A percentile compares a stretch with the other conserved stretches of the same genome.
phyloP scores from a whole-genome alignment of 2,797 vertebrate genomes.

The Coregonus sp. region DNA sequence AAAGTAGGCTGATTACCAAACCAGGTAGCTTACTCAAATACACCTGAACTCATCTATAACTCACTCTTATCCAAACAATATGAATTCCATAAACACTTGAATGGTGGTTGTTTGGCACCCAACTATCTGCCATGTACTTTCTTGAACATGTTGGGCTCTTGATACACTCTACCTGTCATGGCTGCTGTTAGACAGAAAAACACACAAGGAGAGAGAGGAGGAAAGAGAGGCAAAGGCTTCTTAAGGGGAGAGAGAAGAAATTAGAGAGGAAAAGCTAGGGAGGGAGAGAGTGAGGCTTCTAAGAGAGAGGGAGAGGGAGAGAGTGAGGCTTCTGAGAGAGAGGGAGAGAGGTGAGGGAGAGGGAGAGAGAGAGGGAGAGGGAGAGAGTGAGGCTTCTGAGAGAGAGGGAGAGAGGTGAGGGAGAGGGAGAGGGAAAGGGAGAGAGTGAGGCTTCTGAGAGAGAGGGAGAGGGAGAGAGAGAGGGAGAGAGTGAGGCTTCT shows the following conservation, averaged over 20 bases:
- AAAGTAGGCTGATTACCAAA: neutral
- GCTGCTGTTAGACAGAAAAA: constrained; percentile 41
- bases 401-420: no score
- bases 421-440: no score
- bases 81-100: no score
- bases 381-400: no score
- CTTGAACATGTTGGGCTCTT: constrained; percentile 5
- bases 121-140: neutral
- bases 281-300: neutral
- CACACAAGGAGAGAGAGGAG: constrained; percentile 34
- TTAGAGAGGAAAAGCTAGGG: no score
- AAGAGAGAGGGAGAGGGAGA: neutral
- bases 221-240: constrained; percentile 29
- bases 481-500: constrained; percentile 24
- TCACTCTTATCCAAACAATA: neutral
- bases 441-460: no score
- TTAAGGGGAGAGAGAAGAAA: no score
- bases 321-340: constrained; percentile 21
- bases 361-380: constrained; percentile 7
- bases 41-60: neutral
- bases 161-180: constrained; percentile 11
- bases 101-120: no score
- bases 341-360: neutral
- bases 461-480: neutral
- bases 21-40: neutral